Evolutionary conservation across 2,888 invertebrate species (phyloP).

Genomic region (Halocaridina rubra): DNA sequence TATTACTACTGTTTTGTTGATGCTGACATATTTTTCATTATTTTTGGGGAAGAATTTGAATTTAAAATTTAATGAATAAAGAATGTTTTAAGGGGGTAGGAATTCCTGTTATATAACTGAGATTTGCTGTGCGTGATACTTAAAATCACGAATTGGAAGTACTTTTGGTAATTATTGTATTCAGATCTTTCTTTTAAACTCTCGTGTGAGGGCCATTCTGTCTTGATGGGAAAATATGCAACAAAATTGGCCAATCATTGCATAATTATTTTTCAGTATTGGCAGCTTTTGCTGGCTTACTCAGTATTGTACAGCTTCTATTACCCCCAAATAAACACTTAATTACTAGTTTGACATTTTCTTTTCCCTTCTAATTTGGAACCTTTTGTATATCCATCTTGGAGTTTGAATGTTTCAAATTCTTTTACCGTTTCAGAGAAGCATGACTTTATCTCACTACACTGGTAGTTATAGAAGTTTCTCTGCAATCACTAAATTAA

Average conservation of each 20-base stretch:
- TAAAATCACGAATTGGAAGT: slow-evolving; percentile 7
- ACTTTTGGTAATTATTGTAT: slow-evolving; percentile 13
- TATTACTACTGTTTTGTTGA: slow-evolving; percentile 53
- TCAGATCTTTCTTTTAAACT: slow-evolving; percentile 44
- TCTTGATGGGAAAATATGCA: no score
- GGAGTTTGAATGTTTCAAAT: no score
- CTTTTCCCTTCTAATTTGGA: no score
- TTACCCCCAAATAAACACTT: slow-evolving; percentile 57
- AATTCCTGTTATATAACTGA: slow-evolving; percentile 22
- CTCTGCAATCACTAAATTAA: no score
- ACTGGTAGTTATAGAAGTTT: no score
- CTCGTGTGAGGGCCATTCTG: no score
- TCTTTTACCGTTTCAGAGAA: no score
- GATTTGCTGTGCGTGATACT: slow-evolving; percentile 27
- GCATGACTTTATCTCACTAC: no score
- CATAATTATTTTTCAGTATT: slow-evolving; percentile 34
- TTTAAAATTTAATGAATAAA: slow-evolving; percentile 14
- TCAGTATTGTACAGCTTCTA: slow-evolving; percentile 58
- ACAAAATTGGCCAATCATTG: slow-evolving; percentile 49
- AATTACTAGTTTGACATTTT: no score
- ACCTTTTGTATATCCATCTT: no score
- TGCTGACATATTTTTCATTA: slow-evolving; percentile 33
- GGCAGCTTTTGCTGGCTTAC: slow-evolving; percentile 34
- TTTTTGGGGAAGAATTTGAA: slow-evolving; percentile 15
- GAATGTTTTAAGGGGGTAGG: slow-evolving; percentile 23